Percentiles rank a stretch among this genome's conserved stretches.
phyloP scores from a whole-genome alignment of 2,113 vertebrate genomes.

The Thomomys bottae region DNA sequence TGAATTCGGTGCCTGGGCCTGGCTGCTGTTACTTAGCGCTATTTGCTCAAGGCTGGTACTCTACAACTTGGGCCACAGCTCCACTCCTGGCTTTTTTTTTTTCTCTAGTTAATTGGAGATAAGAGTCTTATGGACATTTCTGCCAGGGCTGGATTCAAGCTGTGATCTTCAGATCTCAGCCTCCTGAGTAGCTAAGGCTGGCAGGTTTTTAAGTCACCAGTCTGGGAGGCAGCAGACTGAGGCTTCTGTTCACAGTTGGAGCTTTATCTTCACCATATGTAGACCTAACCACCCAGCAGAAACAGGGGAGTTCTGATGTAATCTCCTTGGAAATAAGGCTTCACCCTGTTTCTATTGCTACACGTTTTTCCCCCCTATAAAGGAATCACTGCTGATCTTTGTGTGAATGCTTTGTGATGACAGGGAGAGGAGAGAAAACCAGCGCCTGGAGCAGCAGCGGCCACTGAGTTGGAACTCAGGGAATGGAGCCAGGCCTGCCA shows the following conservation, averaged over 20 bases:
- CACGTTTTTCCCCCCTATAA: not conserved
- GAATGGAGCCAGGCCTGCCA: not conserved
- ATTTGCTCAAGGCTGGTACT: too few species aligned
- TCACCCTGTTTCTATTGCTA: not conserved
- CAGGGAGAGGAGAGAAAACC: not conserved
- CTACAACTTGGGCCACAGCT: too few species aligned
- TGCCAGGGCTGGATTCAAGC: too few species aligned
- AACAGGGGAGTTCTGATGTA: slow-evolving; percentile 32
- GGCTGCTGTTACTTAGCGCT: too few species aligned
- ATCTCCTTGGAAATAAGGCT: slow-evolving; percentile 51
- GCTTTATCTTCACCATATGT: not conserved
- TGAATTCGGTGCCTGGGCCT: too few species aligned
- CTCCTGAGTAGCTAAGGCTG: not conserved
- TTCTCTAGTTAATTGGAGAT: too few species aligned
- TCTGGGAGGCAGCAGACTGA: not conserved
- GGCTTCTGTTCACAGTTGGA: not conserved
- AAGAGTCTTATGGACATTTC: too few species aligned
- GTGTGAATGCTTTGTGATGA: not conserved
- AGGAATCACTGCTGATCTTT: not conserved
- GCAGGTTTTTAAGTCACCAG: not conserved
- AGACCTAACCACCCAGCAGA: not conserved
- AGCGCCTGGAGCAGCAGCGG: not conserved
- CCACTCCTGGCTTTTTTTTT: too few species aligned
- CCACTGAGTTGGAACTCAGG: not conserved
- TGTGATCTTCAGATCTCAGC: too few species aligned